phyloP scores from a whole-genome alignment of 2,888 invertebrate species.

The Pyrrhosoma nymphula region DNA sequence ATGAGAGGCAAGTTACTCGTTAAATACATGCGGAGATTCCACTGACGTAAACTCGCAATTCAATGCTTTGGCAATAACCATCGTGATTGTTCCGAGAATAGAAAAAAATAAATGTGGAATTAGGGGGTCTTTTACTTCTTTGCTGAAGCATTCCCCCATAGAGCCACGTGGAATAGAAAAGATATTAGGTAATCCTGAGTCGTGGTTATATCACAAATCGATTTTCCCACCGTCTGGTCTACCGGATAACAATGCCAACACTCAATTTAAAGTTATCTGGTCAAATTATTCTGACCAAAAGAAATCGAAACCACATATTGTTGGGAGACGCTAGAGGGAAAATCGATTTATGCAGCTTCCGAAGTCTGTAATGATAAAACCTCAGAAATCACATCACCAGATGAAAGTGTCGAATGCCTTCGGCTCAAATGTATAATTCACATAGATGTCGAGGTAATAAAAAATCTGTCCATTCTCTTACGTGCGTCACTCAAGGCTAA shows the following conservation, averaged over 20 bases:
- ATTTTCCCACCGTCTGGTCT: neutral
- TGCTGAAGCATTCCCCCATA: neutral
- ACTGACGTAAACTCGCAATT: too few relatives aligned
- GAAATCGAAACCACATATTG: neutral
- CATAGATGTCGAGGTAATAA: too few relatives aligned
- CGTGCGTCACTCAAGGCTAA: too few relatives aligned
- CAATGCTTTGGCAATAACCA: too few relatives aligned
- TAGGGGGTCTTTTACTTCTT: neutral
- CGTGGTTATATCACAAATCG: neutral
- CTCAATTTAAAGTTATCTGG: neutral
- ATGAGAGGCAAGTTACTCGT: too few relatives aligned
- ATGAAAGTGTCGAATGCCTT: neutral
- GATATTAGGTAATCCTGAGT: neutral
- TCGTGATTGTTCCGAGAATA: neutral
- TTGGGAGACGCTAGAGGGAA: neutral
- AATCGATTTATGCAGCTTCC: neutral
- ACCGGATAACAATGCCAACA: neutral
- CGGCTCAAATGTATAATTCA: neutral
- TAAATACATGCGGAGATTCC: too few relatives aligned
- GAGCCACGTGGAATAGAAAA: neutral
- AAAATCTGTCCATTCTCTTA: too few relatives aligned
- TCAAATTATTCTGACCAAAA: neutral
- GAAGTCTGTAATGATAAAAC: neutral
- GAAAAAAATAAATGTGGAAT: neutral
- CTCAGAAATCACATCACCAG: neutral